Base-by-base conservation (phyloP, 2,113 vertebrate species). In the Percopsis transmontana region DNA sequence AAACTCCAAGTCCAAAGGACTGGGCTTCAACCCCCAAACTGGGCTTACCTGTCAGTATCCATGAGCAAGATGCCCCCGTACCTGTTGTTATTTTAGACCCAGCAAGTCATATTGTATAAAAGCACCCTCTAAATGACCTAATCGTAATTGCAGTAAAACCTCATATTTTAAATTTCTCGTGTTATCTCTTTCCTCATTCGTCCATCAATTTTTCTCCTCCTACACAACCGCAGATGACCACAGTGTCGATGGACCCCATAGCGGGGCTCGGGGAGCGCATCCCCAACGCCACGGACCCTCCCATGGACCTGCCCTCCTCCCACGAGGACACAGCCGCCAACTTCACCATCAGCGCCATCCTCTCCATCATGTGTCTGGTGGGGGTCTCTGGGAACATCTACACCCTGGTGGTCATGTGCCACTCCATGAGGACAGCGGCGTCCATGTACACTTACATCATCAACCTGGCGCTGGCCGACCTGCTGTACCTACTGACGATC, bases 361-460 rank as follows among this genome's bases (percentile, higher is more conserved):
- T 97, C 13, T 95, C 95, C 5, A 78, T 95, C 53, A 95, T 97
- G 95, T 97, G 94, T 12, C 86, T 96, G 2, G 74, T 94, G 0
- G 96, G 95, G 5, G 93, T 96, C 24, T 91, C 92, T 0, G 95
- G 95, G 69, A 97, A 97, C 0, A 87, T 96, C 79, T 97, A 97
- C 85, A 97, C 95, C 7, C 85, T 97, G 67, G 94, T 96, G 60
- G 93, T 97, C 66, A 96, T 96, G 95, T 96, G 92, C 79, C 94
- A 95, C 3, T 95, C 94, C 72, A 89, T 97, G 93, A 85, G 92
- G 0, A 92, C 91, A 0, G 93, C 95, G 0, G 95, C 95, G 14
- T 97, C 95, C 12, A 97, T 97, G 95, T 96, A 97, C 70, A 94
- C 96, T 63, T 97, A 97, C 84, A 96, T 97, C 74, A 94, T 96